Base-by-base conservation (phyloP, 2,888 invertebrate species). In the Machimus atricapillus region DNA sequence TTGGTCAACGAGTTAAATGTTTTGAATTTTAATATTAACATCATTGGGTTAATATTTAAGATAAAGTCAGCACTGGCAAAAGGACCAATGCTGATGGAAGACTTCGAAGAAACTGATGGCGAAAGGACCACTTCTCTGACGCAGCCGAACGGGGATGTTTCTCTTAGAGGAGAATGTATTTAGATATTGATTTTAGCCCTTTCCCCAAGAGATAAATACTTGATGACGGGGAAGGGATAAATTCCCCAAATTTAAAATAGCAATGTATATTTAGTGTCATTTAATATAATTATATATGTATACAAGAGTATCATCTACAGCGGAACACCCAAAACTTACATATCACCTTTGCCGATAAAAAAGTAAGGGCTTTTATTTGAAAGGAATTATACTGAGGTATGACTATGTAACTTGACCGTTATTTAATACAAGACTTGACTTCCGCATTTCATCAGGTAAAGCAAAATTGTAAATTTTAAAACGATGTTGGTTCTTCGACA, bases 31-130 rank as follows among this genome's bases (percentile, higher is more conserved):
- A 19, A 16, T 31, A 16, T 34, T 34, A 27, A 34, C 74, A 74
- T 27, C 27, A 34, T 74, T 27, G 27, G 9, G 74, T 74, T 74
- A 19, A 27, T 74, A 74, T 74, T 27, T 74, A 34, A 74, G 8
- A 83, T 77, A 19, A 85, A 82, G 82, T 89, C 88, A 87, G 88
- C 88, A 82, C 19, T 56, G 56, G 77, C 74, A 86, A 89, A 87
- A 85, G 87, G 86, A 89, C 90, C 90, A 90, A 89, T 90, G 90
- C 89, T 90, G 89, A 89, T 91, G 92, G 91, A 92, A 92, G 92
- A 92, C 92, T 90, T 90, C 88, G 89, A 40, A 88, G 90, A 90
- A 89, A 92, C 92, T 92, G 90, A 90, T 19, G 46, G 23, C 1
- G 27, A 12, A 79, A 52, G 23, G 23, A 46, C 66, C 23, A 34